Evolutionary conservation across 2,888 invertebrate species (phyloP).

Genomic region (Harmothoe impar): DNA sequence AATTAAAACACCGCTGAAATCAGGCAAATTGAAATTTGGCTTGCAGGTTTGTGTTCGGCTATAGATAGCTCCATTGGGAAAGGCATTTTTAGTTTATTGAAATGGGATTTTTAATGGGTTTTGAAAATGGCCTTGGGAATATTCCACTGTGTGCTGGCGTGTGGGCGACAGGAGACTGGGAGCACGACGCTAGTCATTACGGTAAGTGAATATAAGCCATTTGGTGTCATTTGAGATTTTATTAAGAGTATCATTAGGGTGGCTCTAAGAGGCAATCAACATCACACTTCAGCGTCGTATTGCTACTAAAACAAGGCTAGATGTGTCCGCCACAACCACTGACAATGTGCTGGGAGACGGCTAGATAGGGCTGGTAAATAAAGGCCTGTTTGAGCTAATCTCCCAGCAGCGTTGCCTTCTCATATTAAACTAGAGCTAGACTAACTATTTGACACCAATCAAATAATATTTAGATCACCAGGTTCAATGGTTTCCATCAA

Average conservation of each 20-base stretch:
- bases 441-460: not conserved
- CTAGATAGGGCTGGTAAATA: not conserved
- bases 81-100: not conserved
- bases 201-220: conserved; percentile 4
- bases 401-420: not conserved
- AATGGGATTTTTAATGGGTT: not conserved
- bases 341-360: not conserved
- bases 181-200: not conserved
- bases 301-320: not conserved
- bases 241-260: not conserved
- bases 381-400: not conserved
- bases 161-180: not conserved
- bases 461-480: not conserved
- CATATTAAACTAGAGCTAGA: not conserved
- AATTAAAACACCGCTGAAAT: too few species aligned
- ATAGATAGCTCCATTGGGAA: not conserved
- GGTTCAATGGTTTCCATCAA: not conserved
- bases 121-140: not conserved
- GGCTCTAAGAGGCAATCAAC: not conserved
- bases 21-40: too few species aligned
- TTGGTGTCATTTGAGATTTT: not conserved
- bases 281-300: not conserved
- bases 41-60: not conserved
- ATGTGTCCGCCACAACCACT: not conserved
- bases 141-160: not conserved